Evolutionary conservation across 35 echinoderm and acorn worm species (phyloP).

Genomic region (Apostichopus japonicus): DNA sequence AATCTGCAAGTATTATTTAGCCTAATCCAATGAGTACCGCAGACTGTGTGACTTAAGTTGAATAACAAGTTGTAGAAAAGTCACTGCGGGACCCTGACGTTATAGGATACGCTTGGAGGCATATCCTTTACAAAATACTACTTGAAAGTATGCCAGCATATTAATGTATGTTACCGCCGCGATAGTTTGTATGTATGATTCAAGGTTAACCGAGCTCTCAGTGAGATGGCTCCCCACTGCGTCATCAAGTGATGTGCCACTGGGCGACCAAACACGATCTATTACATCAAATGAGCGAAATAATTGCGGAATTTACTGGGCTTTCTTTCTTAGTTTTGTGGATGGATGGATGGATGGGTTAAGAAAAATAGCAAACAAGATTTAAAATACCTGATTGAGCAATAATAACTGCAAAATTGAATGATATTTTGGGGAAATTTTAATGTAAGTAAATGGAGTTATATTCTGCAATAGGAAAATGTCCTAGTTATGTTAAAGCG

Average conservation of each 20-base stretch:
- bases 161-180: conserved; percentile 32
- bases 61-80: not conserved
- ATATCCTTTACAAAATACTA: conserved; percentile 38
- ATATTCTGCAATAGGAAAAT: no score
- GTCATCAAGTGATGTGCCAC: conserved; percentile 20
- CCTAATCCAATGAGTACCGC: not conserved
- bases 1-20: no score
- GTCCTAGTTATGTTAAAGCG: no score
- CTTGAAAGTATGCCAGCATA: conserved; percentile 12
- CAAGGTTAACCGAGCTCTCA: conserved; percentile 38
- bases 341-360: not conserved
- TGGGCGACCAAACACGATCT: conserved; percentile 36
- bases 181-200: not conserved
- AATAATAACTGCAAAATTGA: no score
- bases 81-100: conserved; percentile 25
- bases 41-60: not conserved
- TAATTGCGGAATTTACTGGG: no score
- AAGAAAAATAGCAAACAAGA: not conserved
- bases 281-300: no score
- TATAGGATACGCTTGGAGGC: conserved; percentile 25
- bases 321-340: no score
- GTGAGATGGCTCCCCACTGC: not conserved
- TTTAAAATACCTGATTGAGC: no score
- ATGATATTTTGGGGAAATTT: no score
- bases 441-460: no score